Evolutionary conservation across 1,140 invertebrate species (phyloP).

Genomic region (Saccostrea glomerata): DNA sequence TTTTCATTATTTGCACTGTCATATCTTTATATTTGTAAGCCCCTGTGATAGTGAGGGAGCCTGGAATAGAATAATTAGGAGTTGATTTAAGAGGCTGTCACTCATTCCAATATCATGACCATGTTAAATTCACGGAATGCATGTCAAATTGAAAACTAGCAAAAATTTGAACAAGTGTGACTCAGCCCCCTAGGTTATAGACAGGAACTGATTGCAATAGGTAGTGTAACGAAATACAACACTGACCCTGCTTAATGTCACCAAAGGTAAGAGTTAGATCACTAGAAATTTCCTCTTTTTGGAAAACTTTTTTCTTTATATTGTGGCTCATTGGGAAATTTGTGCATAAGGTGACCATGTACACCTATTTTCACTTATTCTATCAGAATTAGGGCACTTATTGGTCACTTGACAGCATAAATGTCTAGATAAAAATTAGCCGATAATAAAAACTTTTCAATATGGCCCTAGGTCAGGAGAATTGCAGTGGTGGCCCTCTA

Average conservation of each 20-base stretch:
- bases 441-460: conserved; percentile 20
- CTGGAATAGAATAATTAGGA: not conserved
- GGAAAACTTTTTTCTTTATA: too few relatives aligned
- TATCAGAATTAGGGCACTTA: not conserved
- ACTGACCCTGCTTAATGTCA: not conserved
- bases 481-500: conserved; percentile 1
- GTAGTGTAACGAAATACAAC: not conserved
- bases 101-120: conserved; percentile 13
- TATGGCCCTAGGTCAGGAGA: conserved; percentile 20
- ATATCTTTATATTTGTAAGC: not conserved
- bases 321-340: too few relatives aligned
- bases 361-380: not conserved
- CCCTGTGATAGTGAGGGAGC: not conserved
- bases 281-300: too few relatives aligned
- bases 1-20: not conserved
- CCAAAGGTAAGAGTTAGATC: too few relatives aligned
- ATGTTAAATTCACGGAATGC: conserved; percentile 11
- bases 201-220: conserved; percentile 7
- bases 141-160: conserved; percentile 20
- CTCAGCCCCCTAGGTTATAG: not conserved
- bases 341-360: too few relatives aligned
- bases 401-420: not conserved
- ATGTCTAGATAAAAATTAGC: conserved; percentile 19
- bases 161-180: conserved; percentile 8
- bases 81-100: not conserved